Evolutionary conservation across 2,113 vertebrate species (phyloP), one percentile per base, ranked within the genome.

Genomic region (Antidorcas marsupialis): DNA sequence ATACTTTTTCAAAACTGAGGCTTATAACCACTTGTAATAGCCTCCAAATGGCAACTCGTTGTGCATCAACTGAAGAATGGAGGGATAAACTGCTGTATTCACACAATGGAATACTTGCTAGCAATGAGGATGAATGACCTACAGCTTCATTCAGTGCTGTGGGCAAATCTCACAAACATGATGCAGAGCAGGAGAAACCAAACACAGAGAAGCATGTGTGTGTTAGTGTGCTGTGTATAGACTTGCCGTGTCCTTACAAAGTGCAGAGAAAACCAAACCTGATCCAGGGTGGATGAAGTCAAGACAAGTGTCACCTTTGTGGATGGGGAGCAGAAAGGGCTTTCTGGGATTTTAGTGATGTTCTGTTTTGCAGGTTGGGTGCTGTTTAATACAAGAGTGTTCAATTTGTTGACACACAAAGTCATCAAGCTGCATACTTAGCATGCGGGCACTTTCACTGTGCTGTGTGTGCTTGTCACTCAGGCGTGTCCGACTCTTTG

Each of bases 381-480:
- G 43, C 53, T 89, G 14, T 14, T 13, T 71, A 76, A 21, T 28
- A 50, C 1, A 43, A 86, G 27, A 45, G 12, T 9, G 15, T 52
- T 82, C 28, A 14, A 3, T 43, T 8, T 52, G 39, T 62, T 43
- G 59, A 47, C 33, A 47, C 21, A 27, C 2, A 19, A 36, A 74
- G 8, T 14, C 39, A 16, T 81, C 74, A 82, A 8, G 28, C 10
- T 25, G 17, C 15, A 55, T 36, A 39, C 15, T 64, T 92, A n/a
- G 30, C 27, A 62, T 53, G n/a, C 13, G 12, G 62, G 43, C 21
- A 27, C 23, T 10, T 86, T 8, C 23, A 59, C 55, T 5, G 2
- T 12, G 19, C 19, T 39, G 19, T 71, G 67, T 3, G 5, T 71
- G n/a, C n/a, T 39, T 71, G 10, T 5, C 10, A 0, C n/a, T 71